Conservation (phyloP, 2,888 invertebrate genomes). For the Philonicus albiceps region DNA sequence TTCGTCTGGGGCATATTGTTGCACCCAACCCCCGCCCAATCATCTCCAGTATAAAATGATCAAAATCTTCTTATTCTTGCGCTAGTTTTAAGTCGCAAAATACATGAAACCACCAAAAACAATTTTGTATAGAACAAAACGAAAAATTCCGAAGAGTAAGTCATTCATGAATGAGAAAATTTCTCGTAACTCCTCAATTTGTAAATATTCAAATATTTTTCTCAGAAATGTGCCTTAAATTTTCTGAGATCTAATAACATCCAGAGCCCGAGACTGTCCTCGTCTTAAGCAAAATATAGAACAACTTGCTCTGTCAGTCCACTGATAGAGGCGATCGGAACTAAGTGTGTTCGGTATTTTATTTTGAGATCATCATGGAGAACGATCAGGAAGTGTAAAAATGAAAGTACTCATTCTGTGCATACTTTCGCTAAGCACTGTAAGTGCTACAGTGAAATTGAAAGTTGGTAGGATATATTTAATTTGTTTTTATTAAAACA, state of each 20-base stretch:
- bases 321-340: background rate
- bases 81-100: background rate
- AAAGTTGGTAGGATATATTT: constrained; percentile 5
- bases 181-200: background rate
- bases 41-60: background rate
- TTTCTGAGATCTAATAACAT: background rate
- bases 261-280: background rate
- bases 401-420: background rate
- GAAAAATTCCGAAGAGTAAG: background rate
- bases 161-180: background rate
- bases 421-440: background rate
- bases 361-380: background rate
- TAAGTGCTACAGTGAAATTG: background rate
- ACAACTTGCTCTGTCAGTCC: background rate
- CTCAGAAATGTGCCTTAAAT: background rate
- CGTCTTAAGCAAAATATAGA: background rate
- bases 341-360: background rate
- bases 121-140: background rate
- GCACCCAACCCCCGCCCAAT: background rate
- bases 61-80: background rate
- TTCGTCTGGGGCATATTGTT: background rate
- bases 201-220: background rate
- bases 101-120: background rate
- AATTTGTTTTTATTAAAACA: background rate
- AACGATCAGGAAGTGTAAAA: background rate